Evolutionary conservation across 37 sponge, comb jelly and placozoan genomes (phyloP), one percentile per base, ranked within the genome.

Genomic region (Beroe forskalii): DNA sequence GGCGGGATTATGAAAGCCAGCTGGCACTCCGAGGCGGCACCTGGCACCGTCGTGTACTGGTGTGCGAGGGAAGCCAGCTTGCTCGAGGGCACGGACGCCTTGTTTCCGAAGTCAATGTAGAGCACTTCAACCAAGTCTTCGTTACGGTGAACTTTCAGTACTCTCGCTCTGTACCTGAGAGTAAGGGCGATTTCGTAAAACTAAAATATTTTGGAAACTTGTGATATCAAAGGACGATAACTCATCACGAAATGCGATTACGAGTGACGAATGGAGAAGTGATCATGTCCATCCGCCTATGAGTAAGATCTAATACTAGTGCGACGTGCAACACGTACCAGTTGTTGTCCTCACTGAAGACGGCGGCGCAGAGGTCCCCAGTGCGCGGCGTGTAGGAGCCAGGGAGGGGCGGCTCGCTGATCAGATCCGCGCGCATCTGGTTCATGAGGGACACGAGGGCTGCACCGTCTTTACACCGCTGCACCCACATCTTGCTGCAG

Each of bases 91-190:
- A 90, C 67, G 12, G n/a, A 62, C 8, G 67, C 67, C 23, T 62
- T 60, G 90, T 95, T 94, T 44, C 96, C 97, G 91, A 60, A 95
- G 90, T 97, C 97, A 27, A 94, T 91, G 76, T 91, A 97, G 48
- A 94, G 92, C 38, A 97, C 92, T 20, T 95, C 92, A 0, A 93
- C 72, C 2, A 42, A 8, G 86, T 44, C 86, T 24, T 32, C 22
- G 30, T 80, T 37, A 38, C 40, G 37, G 86, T 80, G 86, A 24
- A 95, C 62, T 48, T 89, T 94, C 86, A 94, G 95, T 9, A 95
- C 92, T 30, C 61, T 62, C 41, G 93, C 96, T 64, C 97, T 75
- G 61, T 97, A 97, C 97, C 97, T 97, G 89, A n/a, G 14, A n/a
- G n/a, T n/a, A n/a, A n/a, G n/a, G n/a, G n/a, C n/a, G n/a, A n/a